These are phyloP conservation scores for Sarcophaga bullata DNA, from an alignment of 1,140 invertebrate species.

Conservation along the genomic window DNA sequence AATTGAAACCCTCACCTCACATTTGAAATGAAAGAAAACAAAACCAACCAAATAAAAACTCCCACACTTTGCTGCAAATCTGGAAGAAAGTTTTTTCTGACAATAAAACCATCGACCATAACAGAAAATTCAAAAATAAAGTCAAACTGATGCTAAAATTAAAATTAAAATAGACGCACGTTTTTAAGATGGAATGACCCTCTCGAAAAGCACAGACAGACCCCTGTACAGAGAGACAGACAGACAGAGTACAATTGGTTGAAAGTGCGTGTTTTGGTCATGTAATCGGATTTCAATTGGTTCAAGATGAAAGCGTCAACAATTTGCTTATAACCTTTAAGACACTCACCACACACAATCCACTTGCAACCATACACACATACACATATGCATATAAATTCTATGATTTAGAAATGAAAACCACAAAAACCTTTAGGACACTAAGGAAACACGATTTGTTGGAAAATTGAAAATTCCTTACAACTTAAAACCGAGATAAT, in stretches of 20 bases:
- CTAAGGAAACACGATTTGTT: slow-evolving; percentile 41
- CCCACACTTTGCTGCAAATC: too few species aligned
- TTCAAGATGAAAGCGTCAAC: neutral
- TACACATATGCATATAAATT: neutral
- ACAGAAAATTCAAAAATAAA: neutral
- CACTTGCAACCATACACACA: neutral
- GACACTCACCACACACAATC: neutral
- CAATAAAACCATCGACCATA: too few species aligned
- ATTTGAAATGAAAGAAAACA: too few species aligned
- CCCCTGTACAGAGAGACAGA: too few species aligned
- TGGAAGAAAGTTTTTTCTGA: too few species aligned
- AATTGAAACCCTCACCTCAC: too few species aligned
- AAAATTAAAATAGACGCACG: neutral
- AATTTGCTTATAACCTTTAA: neutral
- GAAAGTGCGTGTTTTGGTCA: slow-evolving; percentile 44
- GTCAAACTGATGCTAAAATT: neutral
- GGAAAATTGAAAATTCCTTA: slow-evolving; percentile 46
- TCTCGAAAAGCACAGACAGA: neutral
- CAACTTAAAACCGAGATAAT: slow-evolving; percentile 21
- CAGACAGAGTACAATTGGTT: neutral
- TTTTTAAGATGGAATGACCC: neutral
- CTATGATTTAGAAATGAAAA: neutral
- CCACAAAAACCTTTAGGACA: slow-evolving; percentile 20
- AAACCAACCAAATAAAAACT: too few species aligned
- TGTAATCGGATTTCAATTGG: slow-evolving; percentile 45